Evolutionary conservation across 2,113 vertebrate genomes (phyloP).

Genomic region (Australoheros scitulus): DNA sequence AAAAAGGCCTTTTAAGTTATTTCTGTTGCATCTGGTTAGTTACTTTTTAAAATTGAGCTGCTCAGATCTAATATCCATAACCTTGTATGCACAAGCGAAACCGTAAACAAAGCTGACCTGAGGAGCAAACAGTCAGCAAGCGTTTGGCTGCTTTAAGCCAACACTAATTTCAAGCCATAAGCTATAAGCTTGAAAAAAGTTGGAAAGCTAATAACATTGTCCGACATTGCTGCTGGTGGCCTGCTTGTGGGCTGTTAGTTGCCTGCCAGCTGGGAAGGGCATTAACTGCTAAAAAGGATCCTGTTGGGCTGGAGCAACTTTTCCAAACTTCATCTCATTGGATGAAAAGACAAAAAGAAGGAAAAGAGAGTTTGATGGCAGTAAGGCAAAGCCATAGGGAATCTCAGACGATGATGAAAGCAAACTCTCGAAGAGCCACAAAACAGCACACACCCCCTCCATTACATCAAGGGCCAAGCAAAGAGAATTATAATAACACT

Average conservation of each 20-base stretch:
- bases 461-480: constrained; percentile 81
- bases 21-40: neutral
- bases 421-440: constrained; percentile 81
- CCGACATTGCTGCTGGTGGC: constrained; percentile 67
- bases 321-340: constrained; percentile 76
- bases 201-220: constrained; percentile 67
- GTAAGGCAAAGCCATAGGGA: constrained; percentile 74
- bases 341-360: constrained; percentile 76
- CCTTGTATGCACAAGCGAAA: constrained; percentile 39
- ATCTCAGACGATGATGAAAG: constrained; percentile 80
- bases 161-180: constrained; percentile 57
- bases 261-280: constrained; percentile 69
- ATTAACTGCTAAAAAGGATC: constrained; percentile 72
- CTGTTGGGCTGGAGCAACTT: constrained; percentile 71
- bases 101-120: constrained; percentile 45
- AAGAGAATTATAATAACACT: constrained; percentile 81
- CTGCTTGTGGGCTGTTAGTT: constrained; percentile 58
- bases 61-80: constrained; percentile 40
- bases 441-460: constrained; percentile 76
- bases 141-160: constrained; percentile 40
- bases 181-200: constrained; percentile 38
- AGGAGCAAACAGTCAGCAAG: constrained; percentile 27
- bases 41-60: neutral
- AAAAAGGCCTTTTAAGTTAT: neutral
- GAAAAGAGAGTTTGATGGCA: constrained; percentile 74